Evolutionary conservation across 2,113 vertebrate species (phyloP).

Genomic region (Microcebus lehilahytsara): DNA sequence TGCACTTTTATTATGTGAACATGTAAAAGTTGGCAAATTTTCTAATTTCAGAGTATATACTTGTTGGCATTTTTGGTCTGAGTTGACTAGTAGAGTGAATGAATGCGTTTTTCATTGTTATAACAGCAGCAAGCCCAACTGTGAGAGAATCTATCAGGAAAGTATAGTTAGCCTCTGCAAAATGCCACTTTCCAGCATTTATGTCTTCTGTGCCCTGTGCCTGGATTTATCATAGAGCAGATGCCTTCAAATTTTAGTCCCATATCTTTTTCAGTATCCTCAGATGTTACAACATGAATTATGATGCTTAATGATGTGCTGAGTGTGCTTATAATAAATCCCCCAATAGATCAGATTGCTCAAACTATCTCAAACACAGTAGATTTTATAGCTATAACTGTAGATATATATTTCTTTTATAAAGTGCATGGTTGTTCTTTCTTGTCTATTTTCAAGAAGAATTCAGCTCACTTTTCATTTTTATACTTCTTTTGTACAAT

Average conservation of each 20-base stretch:
- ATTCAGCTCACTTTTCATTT: background rate
- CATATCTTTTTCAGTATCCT: background rate
- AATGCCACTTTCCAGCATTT: background rate
- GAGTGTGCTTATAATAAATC: background rate
- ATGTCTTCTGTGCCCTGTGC: background rate
- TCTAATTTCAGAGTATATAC: background rate
- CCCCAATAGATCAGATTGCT: background rate
- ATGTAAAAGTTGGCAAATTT: background rate
- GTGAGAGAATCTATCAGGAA: background rate
- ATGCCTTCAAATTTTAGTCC: slow-evolving; percentile 16
- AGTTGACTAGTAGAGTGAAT: background rate
- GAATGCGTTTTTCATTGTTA: slow-evolving; percentile 20
- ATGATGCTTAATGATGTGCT: background rate
- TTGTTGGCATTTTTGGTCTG: slow-evolving; percentile 5
- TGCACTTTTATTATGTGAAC: background rate
- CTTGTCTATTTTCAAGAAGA: background rate
- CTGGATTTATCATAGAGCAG: background rate
- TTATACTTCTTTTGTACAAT: background rate
- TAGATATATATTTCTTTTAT: background rate
- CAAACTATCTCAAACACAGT: background rate
- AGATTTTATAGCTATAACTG: background rate
- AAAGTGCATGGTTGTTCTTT: background rate
- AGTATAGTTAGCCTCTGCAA: background rate
- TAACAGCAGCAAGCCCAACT: background rate
- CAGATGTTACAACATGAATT: background rate